Base-by-base conservation (phyloP, 2,113 vertebrate species). In the Sciurus niger region DNA sequence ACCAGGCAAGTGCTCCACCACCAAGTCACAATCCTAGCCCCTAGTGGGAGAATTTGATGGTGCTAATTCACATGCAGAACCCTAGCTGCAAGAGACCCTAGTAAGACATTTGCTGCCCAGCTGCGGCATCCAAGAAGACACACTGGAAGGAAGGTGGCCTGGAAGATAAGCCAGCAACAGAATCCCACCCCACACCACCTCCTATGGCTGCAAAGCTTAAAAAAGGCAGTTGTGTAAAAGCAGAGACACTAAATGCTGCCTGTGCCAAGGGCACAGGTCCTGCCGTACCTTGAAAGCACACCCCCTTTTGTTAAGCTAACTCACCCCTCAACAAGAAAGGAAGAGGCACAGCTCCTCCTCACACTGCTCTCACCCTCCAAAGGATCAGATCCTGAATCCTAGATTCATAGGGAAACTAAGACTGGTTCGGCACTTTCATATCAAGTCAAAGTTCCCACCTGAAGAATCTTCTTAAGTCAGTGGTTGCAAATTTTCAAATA, bases 211-310 rank as follows among this genome's bases (percentile, higher is more conserved):
- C 1, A 40, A 65, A 73, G 34, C 53, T 20, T 13, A 58, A n/a
- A 22, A n/a, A 37, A 28, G 67, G 58, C 8, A 2, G 24, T 65
- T 60, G 4, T 9, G 8, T 0, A 0, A 1, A 51, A 7, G 55
- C 7, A 10, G 43, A 58, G 32, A 7, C 30, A 6, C 43, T 1
- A 1, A 13, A 5, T 1, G 0, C 11, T 34, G 8, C 48, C 79
- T 2, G 17, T 0, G 1, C 67, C 14, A 0, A 14, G 7, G 13
- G 13, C 53, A 30, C 30, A 2, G 7, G 7, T 1, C 55, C 18
- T 6, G 55, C 55, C 55, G 6, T 3, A 20, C 12, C 82, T 53
- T 70, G 60, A 60, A 43, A 25, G n/a, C 2, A 4, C 8, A 8
- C 4, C 46, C 63, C 63, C 43, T 13, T 28, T 0, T 6, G 11